Base-by-base conservation (phyloP, 2,888 invertebrate genomes). In the Noctua janthe region DNA sequence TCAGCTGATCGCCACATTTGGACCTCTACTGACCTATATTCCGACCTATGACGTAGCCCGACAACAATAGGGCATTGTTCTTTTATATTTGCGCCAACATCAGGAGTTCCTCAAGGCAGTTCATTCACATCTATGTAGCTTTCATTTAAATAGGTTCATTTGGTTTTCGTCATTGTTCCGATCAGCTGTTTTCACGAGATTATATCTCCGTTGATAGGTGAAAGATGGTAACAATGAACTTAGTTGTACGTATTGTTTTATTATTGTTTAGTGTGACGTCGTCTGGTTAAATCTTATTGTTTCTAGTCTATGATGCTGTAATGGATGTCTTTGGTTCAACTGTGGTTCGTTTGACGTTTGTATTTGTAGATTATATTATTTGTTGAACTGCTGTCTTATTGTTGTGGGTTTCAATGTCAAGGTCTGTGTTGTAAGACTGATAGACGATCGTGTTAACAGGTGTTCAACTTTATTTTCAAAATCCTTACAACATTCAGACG, bases 31-130 rank as follows among this genome's bases (percentile, higher is more conserved):
- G 97, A 97, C 97, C 97, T 94, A 97, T 97, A 97, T 97, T 95
- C 94, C 94, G 92, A 92, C 90, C 93, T 94, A 95, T 97, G 97
- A 97, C 97, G 97, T 96, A 92, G 92, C 89, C 90, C 93, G 93
- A 94, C 95, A 95, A 97, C 97, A 97, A 97, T 97, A 96, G 96
- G 94, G 95, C 94, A 97, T 97, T 97, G 97, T 97, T 96, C 96
- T 95, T 95, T 96, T 96, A 96, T 95, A 95, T 96, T 96, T 95
- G 96, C 96, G 94, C 94, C 93, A 94, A 92, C 94, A 94, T 94
- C 95, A 95, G 96, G 96, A 94, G 95, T 94, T 93, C 95, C 94
- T 94, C 96, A 96, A 96, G 96, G 96, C 93, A 91, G 95, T 96
- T 97, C 97, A 94, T 96, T 96, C 97, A 96, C 96, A 94, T 96